phyloP scores from a whole-genome alignment of 2,888 invertebrate genomes.

The Xestia sexstrigata region DNA sequence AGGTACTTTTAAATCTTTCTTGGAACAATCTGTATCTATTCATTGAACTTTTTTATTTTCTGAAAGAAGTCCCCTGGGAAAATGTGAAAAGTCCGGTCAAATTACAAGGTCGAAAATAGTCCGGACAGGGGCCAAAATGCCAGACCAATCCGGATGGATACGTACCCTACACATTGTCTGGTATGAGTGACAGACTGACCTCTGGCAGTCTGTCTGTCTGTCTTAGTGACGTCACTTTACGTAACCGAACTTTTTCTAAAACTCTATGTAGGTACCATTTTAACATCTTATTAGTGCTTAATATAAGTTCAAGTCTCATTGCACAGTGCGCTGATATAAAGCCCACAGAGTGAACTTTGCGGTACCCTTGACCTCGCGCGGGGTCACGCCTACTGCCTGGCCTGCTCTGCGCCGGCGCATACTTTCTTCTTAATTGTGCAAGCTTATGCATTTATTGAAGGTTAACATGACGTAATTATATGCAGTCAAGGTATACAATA shows the following conservation, averaged over 20 bases:
- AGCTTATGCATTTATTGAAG: constrained; percentile 47
- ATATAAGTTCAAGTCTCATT: neutral
- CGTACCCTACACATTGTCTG: too few species aligned
- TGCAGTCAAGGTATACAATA: constrained; percentile 32
- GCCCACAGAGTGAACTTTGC: constrained; percentile 51
- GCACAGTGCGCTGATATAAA: constrained; percentile 21
- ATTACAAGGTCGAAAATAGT: neutral
- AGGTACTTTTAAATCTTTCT: too few species aligned
- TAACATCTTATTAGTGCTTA: neutral
- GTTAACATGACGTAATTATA: constrained; percentile 45
- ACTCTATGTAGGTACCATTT: neutral
- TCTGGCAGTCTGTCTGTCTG: too few species aligned
- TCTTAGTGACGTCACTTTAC: neutral
- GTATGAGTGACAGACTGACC: neutral
- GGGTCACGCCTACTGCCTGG: constrained; percentile 46
- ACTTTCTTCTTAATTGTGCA: constrained; percentile 72
- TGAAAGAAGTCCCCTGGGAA: neutral
- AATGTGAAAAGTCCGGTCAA: neutral
- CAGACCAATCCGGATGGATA: neutral
- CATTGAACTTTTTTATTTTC: neutral
- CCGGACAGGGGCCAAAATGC: neutral
- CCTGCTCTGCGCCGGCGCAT: constrained; percentile 61
- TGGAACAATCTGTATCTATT: too few species aligned
- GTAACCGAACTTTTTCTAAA: neutral
- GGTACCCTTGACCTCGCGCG: constrained; percentile 70